Evolutionary conservation across 2,797 vertebrate genomes (phyloP).

Genomic region (Kryptolebias ocellatus): DNA sequence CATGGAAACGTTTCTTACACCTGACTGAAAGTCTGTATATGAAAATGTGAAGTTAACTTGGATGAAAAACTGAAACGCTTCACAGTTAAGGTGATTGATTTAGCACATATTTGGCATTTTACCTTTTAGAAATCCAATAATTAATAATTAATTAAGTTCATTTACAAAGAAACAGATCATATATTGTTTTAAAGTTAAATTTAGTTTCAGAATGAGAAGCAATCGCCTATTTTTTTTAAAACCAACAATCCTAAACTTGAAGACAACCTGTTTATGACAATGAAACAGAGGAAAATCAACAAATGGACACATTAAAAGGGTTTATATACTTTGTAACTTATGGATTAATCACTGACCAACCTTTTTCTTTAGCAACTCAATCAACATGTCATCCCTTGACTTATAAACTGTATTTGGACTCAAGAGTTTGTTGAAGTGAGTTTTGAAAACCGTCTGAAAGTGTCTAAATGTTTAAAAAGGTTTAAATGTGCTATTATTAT

Average conservation of each 20-base stretch:
- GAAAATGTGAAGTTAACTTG: constrained; percentile 4
- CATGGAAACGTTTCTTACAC: not conserved
- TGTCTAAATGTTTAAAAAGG: constrained; percentile 13
- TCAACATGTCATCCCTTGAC: too few relatives aligned
- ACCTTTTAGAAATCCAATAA: not conserved
- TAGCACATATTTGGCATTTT: not conserved
- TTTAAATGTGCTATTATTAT: constrained; percentile 57
- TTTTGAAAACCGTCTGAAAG: too few relatives aligned
- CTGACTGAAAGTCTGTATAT: too few relatives aligned
- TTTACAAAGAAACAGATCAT: constrained; percentile 1
- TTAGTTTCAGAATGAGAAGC: too few relatives aligned
- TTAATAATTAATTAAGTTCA: constrained; percentile 1
- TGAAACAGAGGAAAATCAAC: too few relatives aligned
- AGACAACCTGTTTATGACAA: too few relatives aligned
- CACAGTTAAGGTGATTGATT: not conserved
- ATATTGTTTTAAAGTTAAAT: not conserved
- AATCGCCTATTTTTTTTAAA: not conserved
- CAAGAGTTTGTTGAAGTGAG: too few relatives aligned
- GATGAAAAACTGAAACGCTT: not conserved
- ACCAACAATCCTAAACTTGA: not conserved
- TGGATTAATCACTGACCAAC: too few relatives aligned
- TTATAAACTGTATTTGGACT: too few relatives aligned
- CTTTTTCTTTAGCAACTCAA: too few relatives aligned
- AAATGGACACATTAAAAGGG: too few relatives aligned
- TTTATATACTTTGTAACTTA: too few relatives aligned